Evolutionary conservation across 1,140 invertebrate species (phyloP).

Genomic region (Megalonaias nervosa): DNA sequence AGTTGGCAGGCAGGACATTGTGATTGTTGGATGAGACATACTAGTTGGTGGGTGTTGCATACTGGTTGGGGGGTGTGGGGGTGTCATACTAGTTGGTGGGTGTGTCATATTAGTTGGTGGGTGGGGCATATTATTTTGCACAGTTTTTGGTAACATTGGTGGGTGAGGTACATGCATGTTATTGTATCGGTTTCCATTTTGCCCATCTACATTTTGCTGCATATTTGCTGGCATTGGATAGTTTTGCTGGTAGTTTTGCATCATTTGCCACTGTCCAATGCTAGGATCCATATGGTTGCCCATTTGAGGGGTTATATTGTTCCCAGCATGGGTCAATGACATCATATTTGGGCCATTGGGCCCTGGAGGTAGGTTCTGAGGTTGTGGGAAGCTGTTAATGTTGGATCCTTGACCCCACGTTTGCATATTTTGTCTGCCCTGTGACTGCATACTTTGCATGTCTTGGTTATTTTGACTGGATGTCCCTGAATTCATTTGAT

Average conservation of each 20-base stretch:
- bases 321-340: slow-evolving; percentile 1
- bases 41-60: slow-evolving; percentile 24
- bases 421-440: slow-evolving; percentile 41
- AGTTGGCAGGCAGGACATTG: neutral
- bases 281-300: too few relatives aligned
- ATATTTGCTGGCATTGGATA: too few relatives aligned
- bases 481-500: slow-evolving; percentile 13
- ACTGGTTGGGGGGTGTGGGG: slow-evolving; percentile 5
- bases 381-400: slow-evolving; percentile 13
- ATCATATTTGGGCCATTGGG: slow-evolving; percentile 12
- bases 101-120: slow-evolving; percentile 18
- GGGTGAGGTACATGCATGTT: slow-evolving; percentile 42
- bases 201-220: too few relatives aligned
- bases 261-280: too few relatives aligned
- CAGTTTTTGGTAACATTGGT: slow-evolving; percentile 30
- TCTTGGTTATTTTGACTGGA: slow-evolving; percentile 12
- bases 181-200: neutral
- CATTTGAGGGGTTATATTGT: slow-evolving; percentile 13
- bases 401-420: slow-evolving; percentile 28
- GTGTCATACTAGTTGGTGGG: slow-evolving; percentile 24
- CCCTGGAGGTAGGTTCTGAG: slow-evolving; percentile 34
- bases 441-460: slow-evolving; percentile 19
- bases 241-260: too few relatives aligned
- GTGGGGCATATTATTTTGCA: slow-evolving; percentile 1
- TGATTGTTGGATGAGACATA: neutral